Base-by-base conservation (phyloP, 2,888 invertebrate genomes). In the Cantharis rufa region DNA sequence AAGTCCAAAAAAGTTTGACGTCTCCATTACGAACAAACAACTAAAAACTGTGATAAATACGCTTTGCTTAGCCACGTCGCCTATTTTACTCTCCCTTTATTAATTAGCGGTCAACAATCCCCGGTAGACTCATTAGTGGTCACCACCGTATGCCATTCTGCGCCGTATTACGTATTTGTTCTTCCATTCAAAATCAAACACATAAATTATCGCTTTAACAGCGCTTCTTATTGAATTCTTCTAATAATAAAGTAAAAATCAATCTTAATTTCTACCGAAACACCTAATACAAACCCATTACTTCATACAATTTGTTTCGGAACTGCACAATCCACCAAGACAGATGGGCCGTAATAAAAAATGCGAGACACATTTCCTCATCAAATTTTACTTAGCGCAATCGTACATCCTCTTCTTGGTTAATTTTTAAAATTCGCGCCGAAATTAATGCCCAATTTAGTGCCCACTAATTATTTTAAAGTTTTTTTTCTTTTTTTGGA, bases 91-190 rank as follows among this genome's bases (percentile, higher is more conserved):
- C 74, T 74, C 76, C 77, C 77, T 70, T 77, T 80, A 79, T 76
- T 79, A 80, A 80, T 80, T 80, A 80, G 77, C 78, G 78, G 79
- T 76, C 76, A 78, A 77, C 79, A 79, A 77, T 77, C 77, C 72
- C 77, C 76, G 76, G 72, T 76, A 77, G 78, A 80, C 79, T 80
- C 77, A 79, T 80, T 80, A 80, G 79, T 79, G 80, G 76, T 76
- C 79, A 80, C 69, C 73, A 75, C 76, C 76, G 70, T 75, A 72
- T 68, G 72, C 70, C 66, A 32, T 48, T 72, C 75, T 73, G 62
- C 66, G 72, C 71, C 62, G 74, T 76, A 76, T 75, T 76, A 76
- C 69, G 71, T 74, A 78, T 78, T 78, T 76, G 78, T 76, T 71
- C 71, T 71, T 64, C 62, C 69, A 69, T 77, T 76, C 68, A 62